Base-by-base conservation (phyloP, 2,888 invertebrate species). In the Diaphora mendica region DNA sequence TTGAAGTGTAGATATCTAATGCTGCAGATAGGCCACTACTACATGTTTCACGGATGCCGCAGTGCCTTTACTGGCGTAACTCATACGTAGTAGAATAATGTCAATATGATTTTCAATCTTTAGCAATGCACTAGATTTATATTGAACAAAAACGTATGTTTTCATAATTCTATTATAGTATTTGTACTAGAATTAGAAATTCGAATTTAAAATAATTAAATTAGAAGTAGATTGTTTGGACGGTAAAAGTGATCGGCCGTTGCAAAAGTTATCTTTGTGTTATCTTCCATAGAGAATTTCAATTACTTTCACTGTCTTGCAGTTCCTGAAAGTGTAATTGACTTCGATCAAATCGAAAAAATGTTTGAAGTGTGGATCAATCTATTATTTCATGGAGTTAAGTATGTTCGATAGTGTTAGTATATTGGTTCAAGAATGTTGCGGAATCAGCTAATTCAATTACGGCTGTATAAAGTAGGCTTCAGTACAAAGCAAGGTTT, bases 371-470 rank as follows among this genome's bases (percentile, higher is more conserved):
- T 77, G 42, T 55, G 67, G 66, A 75, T 70, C 71, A 68, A 76
- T 51, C 64, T 72, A 73, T 79, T 74, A 82, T 81, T 74, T 82
- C 84, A 84, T 84, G 82, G 82, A 81, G 83, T 80, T 91, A 93
- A 93, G 92, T 91, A 91, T 88, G 86, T 81, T 80, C 80, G 83
- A 85, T 89, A 87, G 59, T 65, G 26, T 64, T 64, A 23, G 67
- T 67, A 13, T 68, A 67, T 48, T 70, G 64, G 72, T 51, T 71
- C 68, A 72, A 72, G 73, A 87, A 87, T 89, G 87, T 87, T 88
- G 86, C 85, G 82, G 89, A 91, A 91, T 92, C 86, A 88, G 86
- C 85, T 94, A 94, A 95, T 94, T 92, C 79, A 93, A 94, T 94
- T 94, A 94, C 85, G 87, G 87, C 83, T 80, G 84, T 86, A 85